Percentiles rank a stretch among this genome's conserved stretches.
These are phyloP conservation scores for Cydia splendana DNA, from an alignment of 1,140 invertebrate genomes.

Conservation along the genomic window DNA sequence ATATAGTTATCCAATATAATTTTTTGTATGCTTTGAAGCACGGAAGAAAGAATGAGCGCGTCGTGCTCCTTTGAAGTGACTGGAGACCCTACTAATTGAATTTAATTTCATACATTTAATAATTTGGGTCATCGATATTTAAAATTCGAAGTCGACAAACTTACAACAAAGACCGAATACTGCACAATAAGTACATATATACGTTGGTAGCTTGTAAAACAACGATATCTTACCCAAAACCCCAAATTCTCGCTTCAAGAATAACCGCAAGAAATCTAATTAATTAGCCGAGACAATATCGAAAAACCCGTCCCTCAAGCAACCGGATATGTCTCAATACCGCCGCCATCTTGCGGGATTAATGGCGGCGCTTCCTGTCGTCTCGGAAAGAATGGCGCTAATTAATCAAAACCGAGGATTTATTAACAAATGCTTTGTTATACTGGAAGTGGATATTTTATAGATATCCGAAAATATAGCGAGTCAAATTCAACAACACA, in stretches of 20 bases:
- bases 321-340: slow-evolving; percentile 62
- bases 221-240: neutral
- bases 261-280: slow-evolving; percentile 30
- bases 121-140: too few relatives aligned
- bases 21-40: too few relatives aligned
- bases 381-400: slow-evolving; percentile 75
- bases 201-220: neutral
- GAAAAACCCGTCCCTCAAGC: slow-evolving; percentile 40
- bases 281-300: slow-evolving; percentile 33
- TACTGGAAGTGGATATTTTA: neutral
- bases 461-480: too few relatives aligned
- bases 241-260: neutral
- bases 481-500: too few relatives aligned
- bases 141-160: neutral
- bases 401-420: slow-evolving; percentile 72
- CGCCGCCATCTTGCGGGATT: slow-evolving; percentile 69
- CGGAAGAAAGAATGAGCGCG: too few relatives aligned
- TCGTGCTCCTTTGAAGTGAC: too few relatives aligned
- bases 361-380: slow-evolving; percentile 65
- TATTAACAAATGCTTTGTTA: neutral
- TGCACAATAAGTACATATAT: neutral
- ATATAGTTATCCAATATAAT: too few relatives aligned
- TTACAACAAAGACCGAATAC: neutral
- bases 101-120: too few relatives aligned
- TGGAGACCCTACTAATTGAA: too few relatives aligned